These are phyloP conservation scores for Tholera decimalis DNA, from an alignment of 2,888 invertebrate genomes.

Conservation along the genomic window DNA sequence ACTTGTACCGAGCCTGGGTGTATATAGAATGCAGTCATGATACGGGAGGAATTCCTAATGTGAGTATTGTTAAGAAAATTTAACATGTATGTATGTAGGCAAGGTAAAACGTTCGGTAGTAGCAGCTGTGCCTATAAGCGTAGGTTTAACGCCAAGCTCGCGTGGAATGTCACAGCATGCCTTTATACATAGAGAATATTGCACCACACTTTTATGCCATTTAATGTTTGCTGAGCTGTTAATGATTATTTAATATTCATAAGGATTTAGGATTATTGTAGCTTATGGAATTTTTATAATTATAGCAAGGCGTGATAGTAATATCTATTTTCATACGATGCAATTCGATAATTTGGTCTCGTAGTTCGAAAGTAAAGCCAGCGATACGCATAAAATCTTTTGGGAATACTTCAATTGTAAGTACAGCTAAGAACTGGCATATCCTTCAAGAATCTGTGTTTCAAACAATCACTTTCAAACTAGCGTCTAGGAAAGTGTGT, in stretches of 20 bases:
- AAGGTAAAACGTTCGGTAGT: not conserved
- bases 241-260: conserved; percentile 20
- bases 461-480: too few relatives aligned
- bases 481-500: not conserved
- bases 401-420: too few relatives aligned
- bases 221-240: conserved; percentile 24
- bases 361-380: not conserved
- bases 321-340: not conserved
- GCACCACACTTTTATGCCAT: too few relatives aligned
- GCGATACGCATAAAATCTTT: too few relatives aligned
- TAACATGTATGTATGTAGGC: conserved; percentile 16
- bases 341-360: not conserved
- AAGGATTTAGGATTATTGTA: not conserved
- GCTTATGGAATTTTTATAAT: not conserved
- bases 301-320: not conserved
- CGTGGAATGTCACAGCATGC: conserved; percentile 55
- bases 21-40: too few relatives aligned
- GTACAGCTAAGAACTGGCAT: too few relatives aligned
- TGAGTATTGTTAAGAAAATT: too few relatives aligned
- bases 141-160: conserved; percentile 32
- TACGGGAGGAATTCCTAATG: too few relatives aligned
- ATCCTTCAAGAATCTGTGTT: not conserved
- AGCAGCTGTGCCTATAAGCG: conserved; percentile 17
- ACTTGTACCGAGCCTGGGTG: too few relatives aligned
- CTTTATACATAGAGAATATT: conserved; percentile 27